Conservation (phyloP, 1,140 invertebrate species). For the Globodera rostochiensis region DNA sequence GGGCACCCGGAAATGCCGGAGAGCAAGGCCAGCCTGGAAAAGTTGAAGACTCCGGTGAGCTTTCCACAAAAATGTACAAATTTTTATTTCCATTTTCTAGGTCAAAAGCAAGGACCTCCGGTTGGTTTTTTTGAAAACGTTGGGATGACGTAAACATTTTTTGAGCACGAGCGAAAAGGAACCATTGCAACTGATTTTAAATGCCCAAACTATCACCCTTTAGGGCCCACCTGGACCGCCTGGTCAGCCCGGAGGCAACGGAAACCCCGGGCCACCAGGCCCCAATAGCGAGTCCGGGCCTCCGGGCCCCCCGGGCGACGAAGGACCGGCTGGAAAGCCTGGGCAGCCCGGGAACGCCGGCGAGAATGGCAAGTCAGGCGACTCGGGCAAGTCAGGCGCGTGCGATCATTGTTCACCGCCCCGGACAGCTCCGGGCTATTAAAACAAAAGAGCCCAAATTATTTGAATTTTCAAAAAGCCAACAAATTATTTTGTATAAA, state of each 20-base stretch:
- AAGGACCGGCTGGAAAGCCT: neutral
- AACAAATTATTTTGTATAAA: no score
- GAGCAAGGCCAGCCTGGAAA: constrained; percentile 14
- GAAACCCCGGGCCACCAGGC: neutral
- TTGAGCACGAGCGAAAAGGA: no score
- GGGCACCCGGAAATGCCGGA: constrained; percentile 10
- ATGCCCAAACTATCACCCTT: no score
- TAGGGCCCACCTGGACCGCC: constrained; percentile 34
- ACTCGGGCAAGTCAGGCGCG: neutral
- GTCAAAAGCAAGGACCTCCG: no score
- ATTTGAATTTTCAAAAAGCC: neutral
- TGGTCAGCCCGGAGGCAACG: neutral
- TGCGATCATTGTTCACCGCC: constrained; percentile 31
- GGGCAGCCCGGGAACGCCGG: constrained; percentile 10
- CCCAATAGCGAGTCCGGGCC: neutral
- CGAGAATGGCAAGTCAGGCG: constrained; percentile 5
- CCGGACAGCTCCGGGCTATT: constrained; percentile 31
- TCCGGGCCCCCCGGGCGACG: constrained; percentile 30
- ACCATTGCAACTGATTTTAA: no score
- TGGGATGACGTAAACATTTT: no score
- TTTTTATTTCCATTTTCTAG: no score
- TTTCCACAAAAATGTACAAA: neutral
- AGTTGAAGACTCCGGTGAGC: neutral
- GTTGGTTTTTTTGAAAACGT: no score
- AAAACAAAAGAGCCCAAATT: neutral